Conservation (phyloP, 2,113 vertebrate species). For the Arothron firmamentum region DNA sequence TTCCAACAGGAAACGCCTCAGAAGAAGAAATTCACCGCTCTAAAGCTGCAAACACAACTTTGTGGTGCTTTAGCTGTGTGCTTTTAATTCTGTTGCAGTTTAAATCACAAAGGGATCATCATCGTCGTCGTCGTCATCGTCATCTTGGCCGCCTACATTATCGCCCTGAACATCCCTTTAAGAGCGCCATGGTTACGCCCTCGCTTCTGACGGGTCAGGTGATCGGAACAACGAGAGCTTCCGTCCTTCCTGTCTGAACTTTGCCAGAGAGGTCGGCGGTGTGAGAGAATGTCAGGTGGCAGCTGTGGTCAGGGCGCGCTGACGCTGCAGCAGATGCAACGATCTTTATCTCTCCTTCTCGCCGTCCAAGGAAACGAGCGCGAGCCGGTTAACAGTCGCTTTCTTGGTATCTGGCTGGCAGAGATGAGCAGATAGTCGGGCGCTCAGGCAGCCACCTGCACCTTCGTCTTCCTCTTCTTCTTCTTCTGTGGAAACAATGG, state of each 20-base stretch:
- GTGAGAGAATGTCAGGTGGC: conserved; percentile 87
- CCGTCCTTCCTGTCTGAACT: conserved; percentile 89
- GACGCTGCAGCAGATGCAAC: conserved; percentile 50
- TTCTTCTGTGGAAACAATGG: conserved; percentile 45
- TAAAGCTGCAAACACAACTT: no score
- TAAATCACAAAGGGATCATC: no score
- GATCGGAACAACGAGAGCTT: conserved; percentile 77
- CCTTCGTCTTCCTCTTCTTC: background rate
- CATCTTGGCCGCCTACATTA: no score
- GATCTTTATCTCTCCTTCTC: conserved; percentile 64
- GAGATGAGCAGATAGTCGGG: conserved; percentile 57
- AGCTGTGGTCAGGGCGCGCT: conserved; percentile 80
- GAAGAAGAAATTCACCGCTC: no score
- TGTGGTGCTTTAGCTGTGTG: no score
- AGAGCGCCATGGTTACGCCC: conserved; percentile 1
- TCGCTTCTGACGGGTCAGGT: conserved; percentile 74
- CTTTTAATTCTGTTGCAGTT: no score
- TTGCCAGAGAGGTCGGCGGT: conserved; percentile 83
- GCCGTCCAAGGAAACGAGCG: conserved; percentile 61
- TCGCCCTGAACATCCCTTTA: background rate
- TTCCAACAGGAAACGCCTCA: no score
- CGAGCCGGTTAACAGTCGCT: conserved; percentile 53
- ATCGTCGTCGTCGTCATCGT: no score
- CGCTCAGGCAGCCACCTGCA: conserved; percentile 45
- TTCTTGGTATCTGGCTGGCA: conserved; percentile 54